These are phyloP conservation scores for Andrena fulva DNA, from an alignment of 2,888 invertebrate genomes.

Conservation along the genomic window DNA sequence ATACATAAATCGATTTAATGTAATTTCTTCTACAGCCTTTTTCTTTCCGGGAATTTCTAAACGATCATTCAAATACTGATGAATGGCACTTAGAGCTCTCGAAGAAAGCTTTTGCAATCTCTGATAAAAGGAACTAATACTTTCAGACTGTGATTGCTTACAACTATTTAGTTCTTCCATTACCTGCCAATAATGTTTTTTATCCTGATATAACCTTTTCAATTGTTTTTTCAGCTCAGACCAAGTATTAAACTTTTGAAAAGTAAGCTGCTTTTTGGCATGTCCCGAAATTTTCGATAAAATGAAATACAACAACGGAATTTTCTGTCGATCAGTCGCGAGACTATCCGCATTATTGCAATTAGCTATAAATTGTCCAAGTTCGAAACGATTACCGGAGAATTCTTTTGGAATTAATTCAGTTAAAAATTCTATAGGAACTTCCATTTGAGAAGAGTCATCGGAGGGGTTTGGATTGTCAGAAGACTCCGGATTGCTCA, in stretches of 20 bases:
- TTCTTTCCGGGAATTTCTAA: constrained; percentile 11
- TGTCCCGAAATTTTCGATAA: constrained; percentile 13
- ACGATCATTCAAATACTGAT: background rate
- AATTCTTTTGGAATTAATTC: constrained; percentile 3
- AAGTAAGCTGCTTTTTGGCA: constrained; percentile 13
- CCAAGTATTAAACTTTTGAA: constrained; percentile 11
- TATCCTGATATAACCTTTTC: constrained; percentile 9
- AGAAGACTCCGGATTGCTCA: background rate
- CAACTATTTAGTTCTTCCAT: constrained; percentile 26
- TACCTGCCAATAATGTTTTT: constrained; percentile 23
- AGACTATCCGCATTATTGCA: constrained; percentile 22
- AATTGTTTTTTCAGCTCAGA: constrained; percentile 14
- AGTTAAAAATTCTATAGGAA: background rate
- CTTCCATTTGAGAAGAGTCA: background rate
- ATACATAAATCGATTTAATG: constrained; percentile 12
- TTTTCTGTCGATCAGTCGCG: constrained; percentile 12
- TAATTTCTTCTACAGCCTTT: background rate
- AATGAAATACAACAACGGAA: constrained; percentile 20
- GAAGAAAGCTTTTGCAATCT: background rate
- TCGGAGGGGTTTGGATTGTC: background rate
- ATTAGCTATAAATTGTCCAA: constrained; percentile 34
- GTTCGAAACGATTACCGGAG: constrained; percentile 3
- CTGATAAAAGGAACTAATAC: constrained; percentile 4
- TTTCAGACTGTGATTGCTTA: constrained; percentile 1
- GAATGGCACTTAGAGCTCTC: background rate